phyloP scores from a whole-genome alignment of 2,888 invertebrate genomes.

The Drosophila nigritarsus region DNA sequence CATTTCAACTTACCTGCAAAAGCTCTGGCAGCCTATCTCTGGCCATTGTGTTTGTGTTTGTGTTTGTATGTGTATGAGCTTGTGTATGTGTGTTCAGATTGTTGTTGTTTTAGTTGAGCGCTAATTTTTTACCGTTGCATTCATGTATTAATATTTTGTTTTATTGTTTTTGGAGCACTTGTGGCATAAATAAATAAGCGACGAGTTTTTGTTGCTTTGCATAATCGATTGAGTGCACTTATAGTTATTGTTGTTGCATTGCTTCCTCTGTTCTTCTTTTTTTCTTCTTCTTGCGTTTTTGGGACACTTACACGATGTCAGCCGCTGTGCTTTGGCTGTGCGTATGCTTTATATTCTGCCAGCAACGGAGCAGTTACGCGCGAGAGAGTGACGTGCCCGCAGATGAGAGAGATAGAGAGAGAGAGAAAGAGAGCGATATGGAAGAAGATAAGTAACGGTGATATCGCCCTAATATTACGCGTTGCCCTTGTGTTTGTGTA shows the following conservation, averaged over 20 bases:
- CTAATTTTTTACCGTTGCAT: constrained; percentile 16
- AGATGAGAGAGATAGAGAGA: neutral
- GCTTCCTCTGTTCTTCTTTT: constrained; percentile 8
- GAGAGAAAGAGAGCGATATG: constrained; percentile 40
- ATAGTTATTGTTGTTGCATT: constrained; percentile 10
- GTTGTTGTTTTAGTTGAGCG: constrained; percentile 21
- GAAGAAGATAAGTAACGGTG: constrained; percentile 61
- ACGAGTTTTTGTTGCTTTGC: constrained; percentile 27
- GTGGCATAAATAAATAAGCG: constrained; percentile 15
- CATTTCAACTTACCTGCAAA: constrained; percentile 79
- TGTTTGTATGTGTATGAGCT: constrained; percentile 24
- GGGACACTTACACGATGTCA: constrained; percentile 39
- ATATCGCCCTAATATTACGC: constrained; percentile 33
- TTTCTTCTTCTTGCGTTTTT: constrained; percentile 25
- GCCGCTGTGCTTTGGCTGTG: constrained; percentile 73
- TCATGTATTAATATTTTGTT: constrained; percentile 12
- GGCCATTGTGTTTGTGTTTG: constrained; percentile 64
- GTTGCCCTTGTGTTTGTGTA: constrained; percentile 26
- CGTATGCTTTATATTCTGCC: constrained; percentile 28
- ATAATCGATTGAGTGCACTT: constrained; percentile 32
- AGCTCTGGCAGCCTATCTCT: constrained; percentile 84
- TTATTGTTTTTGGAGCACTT: constrained; percentile 33
- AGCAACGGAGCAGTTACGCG: constrained; percentile 28
- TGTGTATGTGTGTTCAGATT: constrained; percentile 10
- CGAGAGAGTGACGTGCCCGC: constrained; percentile 13